phyloP scores from a whole-genome alignment of 2,113 vertebrate genomes.

The Lepidiolamprologus cunningtoni region DNA sequence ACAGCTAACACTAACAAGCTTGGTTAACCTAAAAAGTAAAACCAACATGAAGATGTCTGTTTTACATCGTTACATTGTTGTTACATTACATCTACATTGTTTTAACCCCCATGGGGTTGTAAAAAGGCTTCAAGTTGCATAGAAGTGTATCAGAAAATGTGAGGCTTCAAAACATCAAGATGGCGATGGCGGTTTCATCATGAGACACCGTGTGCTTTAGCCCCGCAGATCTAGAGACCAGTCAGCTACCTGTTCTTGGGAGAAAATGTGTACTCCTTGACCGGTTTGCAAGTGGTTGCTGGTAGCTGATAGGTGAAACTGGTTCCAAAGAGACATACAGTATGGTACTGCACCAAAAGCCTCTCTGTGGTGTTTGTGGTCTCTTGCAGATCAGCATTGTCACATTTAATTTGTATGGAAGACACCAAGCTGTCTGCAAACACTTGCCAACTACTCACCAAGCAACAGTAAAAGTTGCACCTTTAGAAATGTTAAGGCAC shows the following conservation, averaged over 20 bases:
- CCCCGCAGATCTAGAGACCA: accelerated
- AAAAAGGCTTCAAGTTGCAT: neutral
- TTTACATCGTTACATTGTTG: neutral
- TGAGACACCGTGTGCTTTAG: accelerated
- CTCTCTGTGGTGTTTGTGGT: neutral
- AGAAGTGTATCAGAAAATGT: neutral
- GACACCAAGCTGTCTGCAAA: neutral
- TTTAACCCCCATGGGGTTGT: neutral
- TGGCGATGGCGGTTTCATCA: neutral
- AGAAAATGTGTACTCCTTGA: neutral
- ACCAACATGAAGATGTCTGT: accelerated
- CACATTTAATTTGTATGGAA: neutral
- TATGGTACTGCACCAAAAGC: neutral
- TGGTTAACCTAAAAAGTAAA: neutral
- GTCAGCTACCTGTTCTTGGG: neutral
- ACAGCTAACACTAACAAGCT: neutral
- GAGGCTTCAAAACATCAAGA: neutral
- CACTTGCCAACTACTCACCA: neutral
- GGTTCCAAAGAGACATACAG: neutral
- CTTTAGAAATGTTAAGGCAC: neutral
- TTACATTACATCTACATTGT: neutral
- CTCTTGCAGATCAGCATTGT: accelerated
- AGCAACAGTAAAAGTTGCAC: neutral
- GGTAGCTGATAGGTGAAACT: neutral
- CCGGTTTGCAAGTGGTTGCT: neutral